Base-by-base conservation (phyloP, 2,113 vertebrate genomes). In the Litocranius walleri region DNA sequence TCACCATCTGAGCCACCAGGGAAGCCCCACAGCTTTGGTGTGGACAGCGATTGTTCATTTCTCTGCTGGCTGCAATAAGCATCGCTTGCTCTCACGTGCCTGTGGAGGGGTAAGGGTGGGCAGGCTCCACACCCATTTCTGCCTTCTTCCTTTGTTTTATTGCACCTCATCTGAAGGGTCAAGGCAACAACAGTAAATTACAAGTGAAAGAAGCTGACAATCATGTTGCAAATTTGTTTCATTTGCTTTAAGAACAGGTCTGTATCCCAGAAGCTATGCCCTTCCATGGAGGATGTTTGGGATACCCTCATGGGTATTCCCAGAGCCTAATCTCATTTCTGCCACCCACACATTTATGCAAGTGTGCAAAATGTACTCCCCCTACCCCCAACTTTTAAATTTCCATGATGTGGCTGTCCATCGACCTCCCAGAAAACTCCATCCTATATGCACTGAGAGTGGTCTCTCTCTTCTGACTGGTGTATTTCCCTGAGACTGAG, bases 51-150 rank as follows among this genome's bases (percentile, higher is more conserved):
- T 19, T 30, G 11, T 21, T 50, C 8, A 5, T 50, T 71, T 88
- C 52, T n/a, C 48, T 64, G 5, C 33, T 59, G n/a, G 29, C 27
- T 61, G 23, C 1, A 15, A 11, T 19, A 7, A 27, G 13, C 21
- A n/a, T 10, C 7, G 2, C 17, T 91, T 19, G 11, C 25, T 77
- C 4, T 54, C 9, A 0, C 0, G 1, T 14, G 1, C 43, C 43
- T 16, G 15, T 25, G 71, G 40, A 40, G 3, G 40, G 13, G n/a
- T 40, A 5, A 33, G 52, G 62, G 15, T 30, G 36, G 36, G 36
- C 36, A 30, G 40, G 15, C 36, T 59, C 52, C 52, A 27, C 9
- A 54, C 16, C 16, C 21, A 10, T 85, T 80, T 91, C 40, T 62
- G 6, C n/a, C 61, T 21, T 93, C 17, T 81, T 83, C 10, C 62